Percentiles rank a stretch among this genome's conserved stretches.
Evolutionary conservation across 2,797 vertebrate species (phyloP).

Genomic region (Fistularia tabacaria): DNA sequence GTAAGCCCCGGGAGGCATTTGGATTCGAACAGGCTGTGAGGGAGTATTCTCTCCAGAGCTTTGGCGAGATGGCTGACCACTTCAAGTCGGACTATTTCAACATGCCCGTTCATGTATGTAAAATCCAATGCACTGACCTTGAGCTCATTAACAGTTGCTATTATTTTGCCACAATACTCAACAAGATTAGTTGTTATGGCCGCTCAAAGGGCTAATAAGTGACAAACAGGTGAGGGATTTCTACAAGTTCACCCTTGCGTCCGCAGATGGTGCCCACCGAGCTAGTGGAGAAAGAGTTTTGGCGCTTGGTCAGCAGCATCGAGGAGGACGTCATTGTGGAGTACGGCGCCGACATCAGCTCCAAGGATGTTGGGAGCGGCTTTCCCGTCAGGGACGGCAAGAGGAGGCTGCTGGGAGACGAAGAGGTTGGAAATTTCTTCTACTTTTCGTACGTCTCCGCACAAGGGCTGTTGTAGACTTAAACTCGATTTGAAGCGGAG

Average conservation of each 20-base stretch:
- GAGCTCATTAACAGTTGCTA: neutral
- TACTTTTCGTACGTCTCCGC: too few species aligned
- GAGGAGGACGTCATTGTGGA: conserved; percentile 99
- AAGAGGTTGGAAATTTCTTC: conserved; percentile 80
- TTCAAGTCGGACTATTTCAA: conserved; percentile 99
- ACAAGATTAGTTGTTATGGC: too few species aligned
- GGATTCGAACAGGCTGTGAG: conserved; percentile 96
- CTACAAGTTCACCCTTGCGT: conserved; percentile 4
- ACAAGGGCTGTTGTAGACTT: too few species aligned
- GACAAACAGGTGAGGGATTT: neutral
- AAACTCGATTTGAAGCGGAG: too few species aligned
- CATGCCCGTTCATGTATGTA: conserved; percentile 94
- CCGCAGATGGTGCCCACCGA: conserved; percentile 97
- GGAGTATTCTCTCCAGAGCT: conserved; percentile 94
- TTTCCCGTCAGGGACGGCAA: conserved; percentile 91
- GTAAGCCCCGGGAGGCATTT: conserved; percentile 95
- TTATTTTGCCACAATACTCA: too few species aligned
- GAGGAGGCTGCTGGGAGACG: conserved; percentile 87
- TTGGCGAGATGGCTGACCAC: conserved; percentile 98
- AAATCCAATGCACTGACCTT: neutral
- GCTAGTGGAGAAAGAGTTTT: conserved; percentile 98
- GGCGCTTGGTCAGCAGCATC: conserved; percentile 96
- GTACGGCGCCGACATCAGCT: conserved; percentile 96
- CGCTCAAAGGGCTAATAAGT: too few species aligned
- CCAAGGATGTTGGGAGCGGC: conserved; percentile 95